phyloP scores from a whole-genome alignment of 2,888 invertebrate genomes.

The Linnaemya vulpina region DNA sequence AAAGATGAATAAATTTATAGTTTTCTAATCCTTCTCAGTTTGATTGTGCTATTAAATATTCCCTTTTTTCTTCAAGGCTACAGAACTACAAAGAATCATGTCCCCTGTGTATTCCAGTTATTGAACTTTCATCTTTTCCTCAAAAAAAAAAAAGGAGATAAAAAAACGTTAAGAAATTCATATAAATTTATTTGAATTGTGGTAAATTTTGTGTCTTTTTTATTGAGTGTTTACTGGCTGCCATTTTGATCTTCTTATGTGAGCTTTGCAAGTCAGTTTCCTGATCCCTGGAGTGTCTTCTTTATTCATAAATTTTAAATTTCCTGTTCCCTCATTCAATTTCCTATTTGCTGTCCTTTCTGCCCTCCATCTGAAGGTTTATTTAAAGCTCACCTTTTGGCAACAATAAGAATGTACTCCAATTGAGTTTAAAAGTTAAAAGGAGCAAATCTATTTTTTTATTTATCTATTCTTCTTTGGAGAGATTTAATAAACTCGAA shows the following conservation, averaged over 20 bases:
- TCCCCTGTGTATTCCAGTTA: not conserved
- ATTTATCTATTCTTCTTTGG: not conserved
- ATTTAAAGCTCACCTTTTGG: constrained; percentile 11
- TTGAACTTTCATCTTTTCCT: not conserved
- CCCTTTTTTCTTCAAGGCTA: too few species aligned
- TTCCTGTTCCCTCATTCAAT: not conserved
- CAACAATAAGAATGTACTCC: not conserved
- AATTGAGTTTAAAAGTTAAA: constrained; percentile 28
- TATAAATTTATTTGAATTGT: not conserved
- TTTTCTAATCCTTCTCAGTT: too few species aligned
- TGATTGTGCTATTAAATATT: too few species aligned
- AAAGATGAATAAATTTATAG: too few species aligned
- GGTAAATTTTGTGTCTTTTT: not conserved
- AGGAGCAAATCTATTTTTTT: constrained; percentile 13
- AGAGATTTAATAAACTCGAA: constrained; percentile 51
- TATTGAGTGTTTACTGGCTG: not conserved
- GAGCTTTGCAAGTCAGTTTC: not conserved
- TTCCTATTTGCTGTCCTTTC: not conserved
- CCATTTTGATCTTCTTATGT: not conserved
- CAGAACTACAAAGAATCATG: not conserved
- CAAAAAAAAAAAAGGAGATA: too few species aligned
- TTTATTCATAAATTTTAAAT: constrained; percentile 18
- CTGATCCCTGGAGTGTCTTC: not conserved
- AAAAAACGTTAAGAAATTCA: not conserved
- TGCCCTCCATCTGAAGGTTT: not conserved